Evolutionary conservation across 2,888 invertebrate genomes (phyloP), one percentile per base, ranked within the genome.

Genomic region (Petrolisthes cinctipes): DNA sequence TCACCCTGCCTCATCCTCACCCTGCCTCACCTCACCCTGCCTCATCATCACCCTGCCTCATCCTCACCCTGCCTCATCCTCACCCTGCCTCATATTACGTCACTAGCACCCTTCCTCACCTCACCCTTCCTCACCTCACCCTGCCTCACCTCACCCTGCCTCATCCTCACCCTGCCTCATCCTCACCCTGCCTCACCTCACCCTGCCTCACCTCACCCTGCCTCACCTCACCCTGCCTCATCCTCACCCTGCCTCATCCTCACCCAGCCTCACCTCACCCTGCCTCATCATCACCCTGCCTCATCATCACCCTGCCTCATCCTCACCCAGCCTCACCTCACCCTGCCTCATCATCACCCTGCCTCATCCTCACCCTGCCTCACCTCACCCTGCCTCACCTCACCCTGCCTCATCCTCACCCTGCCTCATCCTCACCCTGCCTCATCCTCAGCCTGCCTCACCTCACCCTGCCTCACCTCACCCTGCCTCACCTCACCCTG

Each of bases 291-390:
- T 61, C 61, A 61, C 75, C 20, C 75, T 61, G 61, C 61, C 61
- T 61, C 61, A 61, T 3, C 37, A n/a, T 37, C 37, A n/a, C 68
- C 68, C 68, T 68, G 14, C 68, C 1, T 17, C 68, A 68, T n/a
- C 68, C 3, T 68, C 3, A 68, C 68, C 68, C 68, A 2, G 1
- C 75, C 75, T n/a, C n/a, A 61, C 61, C 61, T 61, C 61, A 61
- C 75, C 20, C 75, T 61, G 61, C 61, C 61, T 61, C 61, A 61
- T 14, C 61, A n/a, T 23, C 75, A 11, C 75, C n/a, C 75, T 23
- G 75, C 75, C 75, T 75, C 9, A 75, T n/a, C 23, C 75, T 66
- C 9, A n/a, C n/a, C n/a, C n/a, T n/a, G n/a, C n/a, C n/a, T 37
- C 37, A 37, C 37, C 37, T 37, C 37, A n/a, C 68, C 68, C 68